A percentile compares a stretch with the other conserved stretches of the same genome.
Conservation (phyloP, 2,113 vertebrate genomes). For the Calcarius ornatus region DNA sequence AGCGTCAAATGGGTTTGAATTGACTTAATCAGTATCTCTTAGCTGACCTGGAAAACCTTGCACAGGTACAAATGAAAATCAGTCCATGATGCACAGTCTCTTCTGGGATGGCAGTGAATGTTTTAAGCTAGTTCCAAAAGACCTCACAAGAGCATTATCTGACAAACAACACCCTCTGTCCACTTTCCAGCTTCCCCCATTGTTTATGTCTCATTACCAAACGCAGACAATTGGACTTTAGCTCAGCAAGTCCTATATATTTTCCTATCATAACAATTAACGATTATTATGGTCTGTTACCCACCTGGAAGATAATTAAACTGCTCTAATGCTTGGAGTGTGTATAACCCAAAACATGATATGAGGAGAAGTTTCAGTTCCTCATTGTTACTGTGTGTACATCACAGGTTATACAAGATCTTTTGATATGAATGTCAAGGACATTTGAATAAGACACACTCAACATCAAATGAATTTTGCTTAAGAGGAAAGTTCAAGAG, state of each 20-base stretch:
- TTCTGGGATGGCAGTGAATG: neutral
- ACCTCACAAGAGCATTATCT: neutral
- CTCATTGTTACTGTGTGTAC: neutral
- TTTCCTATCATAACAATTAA: neutral
- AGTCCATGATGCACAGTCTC: neutral
- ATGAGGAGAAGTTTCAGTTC: neutral
- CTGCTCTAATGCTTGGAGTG: neutral
- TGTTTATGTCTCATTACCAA: neutral
- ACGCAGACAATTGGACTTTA: neutral
- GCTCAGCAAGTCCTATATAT: neutral
- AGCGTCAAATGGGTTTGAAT: neutral
- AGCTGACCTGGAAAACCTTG: neutral
- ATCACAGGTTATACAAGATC: neutral
- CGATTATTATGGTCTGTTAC: neutral
- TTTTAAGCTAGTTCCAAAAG: neutral
- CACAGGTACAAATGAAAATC: neutral
- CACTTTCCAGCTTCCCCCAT: neutral
- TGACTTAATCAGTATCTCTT: neutral
- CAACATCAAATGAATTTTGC: neutral
- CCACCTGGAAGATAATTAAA: neutral
- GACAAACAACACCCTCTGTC: neutral
- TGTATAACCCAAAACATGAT: neutral
- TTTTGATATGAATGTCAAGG: neutral
- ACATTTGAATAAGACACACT: neutral
- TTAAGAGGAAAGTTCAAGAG: slow-evolving; percentile 2